phyloP scores from a whole-genome alignment of 2,113 vertebrate genomes.

The Rhynchomys soricoides region DNA sequence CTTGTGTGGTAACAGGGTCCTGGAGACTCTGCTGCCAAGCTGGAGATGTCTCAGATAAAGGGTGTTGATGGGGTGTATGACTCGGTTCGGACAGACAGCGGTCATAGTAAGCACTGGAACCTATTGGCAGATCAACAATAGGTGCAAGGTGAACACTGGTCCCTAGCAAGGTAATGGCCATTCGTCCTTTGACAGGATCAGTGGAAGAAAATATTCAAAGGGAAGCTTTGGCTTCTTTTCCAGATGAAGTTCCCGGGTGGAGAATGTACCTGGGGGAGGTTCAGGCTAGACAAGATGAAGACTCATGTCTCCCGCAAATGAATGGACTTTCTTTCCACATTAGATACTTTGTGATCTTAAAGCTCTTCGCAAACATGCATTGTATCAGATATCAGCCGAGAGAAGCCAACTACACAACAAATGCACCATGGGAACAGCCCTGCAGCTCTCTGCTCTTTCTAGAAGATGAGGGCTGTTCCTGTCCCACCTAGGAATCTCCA shows the following conservation, averaged over 20 bases:
- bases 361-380: neutral
- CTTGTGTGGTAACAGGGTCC: neutral
- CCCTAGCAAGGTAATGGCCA: neutral
- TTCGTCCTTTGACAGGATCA: neutral
- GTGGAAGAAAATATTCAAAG: neutral
- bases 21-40: neutral
- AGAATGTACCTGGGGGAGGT: neutral
- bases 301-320: neutral
- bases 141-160: neutral
- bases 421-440: neutral
- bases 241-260: neutral
- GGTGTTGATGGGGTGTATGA: neutral
- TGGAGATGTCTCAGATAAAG: neutral
- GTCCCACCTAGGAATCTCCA: neutral
- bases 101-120: neutral
- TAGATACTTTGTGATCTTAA: neutral
- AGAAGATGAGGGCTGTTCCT: neutral
- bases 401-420: neutral
- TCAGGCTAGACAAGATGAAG: neutral
- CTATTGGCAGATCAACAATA: neutral
- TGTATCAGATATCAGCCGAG: neutral
- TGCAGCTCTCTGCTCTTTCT: neutral
- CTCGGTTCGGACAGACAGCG: neutral
- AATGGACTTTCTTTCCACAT: neutral
- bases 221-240: slow-evolving; percentile 5